Conservation (phyloP, 2,113 vertebrate species). For the Empidonax traillii region DNA sequence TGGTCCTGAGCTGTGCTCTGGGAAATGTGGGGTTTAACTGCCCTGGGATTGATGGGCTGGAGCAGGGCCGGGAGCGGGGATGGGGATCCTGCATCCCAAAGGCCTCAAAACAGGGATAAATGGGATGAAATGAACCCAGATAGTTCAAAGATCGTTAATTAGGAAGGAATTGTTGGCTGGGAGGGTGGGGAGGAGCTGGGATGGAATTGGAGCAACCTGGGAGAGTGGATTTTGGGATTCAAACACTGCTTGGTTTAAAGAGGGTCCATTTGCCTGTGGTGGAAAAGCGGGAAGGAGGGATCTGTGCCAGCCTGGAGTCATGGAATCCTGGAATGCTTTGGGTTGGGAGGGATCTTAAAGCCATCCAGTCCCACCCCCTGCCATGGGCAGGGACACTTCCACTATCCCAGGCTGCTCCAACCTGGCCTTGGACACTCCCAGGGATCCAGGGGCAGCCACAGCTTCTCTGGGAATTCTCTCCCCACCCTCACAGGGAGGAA, state of each 20-base stretch:
- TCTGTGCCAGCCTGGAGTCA: no score
- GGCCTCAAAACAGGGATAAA: neutral
- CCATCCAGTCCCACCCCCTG: neutral
- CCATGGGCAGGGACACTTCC: neutral
- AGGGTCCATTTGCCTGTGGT: no score
- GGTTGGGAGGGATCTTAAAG: neutral
- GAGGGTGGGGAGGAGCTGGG: neutral
- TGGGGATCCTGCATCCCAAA: neutral
- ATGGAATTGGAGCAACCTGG: neutral
- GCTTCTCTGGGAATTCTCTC: neutral
- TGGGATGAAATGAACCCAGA: accelerated
- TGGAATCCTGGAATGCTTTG: neutral
- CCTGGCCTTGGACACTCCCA: neutral
- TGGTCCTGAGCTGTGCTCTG: neutral
- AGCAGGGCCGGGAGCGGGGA: neutral
- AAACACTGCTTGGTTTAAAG: no score
- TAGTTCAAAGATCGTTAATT: accelerated
- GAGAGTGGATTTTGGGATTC: no score
- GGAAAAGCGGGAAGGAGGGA: no score
- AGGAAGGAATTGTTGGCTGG: neutral
- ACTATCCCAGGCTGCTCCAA: neutral
- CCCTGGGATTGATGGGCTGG: neutral
- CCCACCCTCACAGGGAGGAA: neutral
- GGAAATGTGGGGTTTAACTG: neutral
- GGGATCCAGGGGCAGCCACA: neutral